phyloP scores from a whole-genome alignment of 2,797 vertebrate genomes.

The Sebastes taczanowskii region DNA sequence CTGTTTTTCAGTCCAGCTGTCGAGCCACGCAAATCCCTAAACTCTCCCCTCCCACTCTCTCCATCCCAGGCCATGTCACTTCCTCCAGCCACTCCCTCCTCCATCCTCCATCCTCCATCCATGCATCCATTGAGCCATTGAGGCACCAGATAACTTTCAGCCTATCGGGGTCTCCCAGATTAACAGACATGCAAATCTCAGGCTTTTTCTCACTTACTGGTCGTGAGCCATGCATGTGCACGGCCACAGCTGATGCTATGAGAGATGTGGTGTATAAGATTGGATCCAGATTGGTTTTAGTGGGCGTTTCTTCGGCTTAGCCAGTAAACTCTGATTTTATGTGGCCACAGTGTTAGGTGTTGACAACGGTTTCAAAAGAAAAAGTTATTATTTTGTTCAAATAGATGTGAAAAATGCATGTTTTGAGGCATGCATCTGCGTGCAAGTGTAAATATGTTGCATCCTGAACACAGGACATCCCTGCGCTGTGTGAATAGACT shows the following conservation, averaged over 20 bases:
- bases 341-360: background rate
- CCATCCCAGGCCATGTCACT: constrained; percentile 74
- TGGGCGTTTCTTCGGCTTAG: constrained; percentile 42
- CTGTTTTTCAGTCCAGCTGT: constrained; percentile 85
- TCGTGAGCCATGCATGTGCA: constrained; percentile 39
- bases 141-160: constrained; percentile 54
- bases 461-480: constrained; percentile 13
- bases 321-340: constrained; percentile 18
- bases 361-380: background rate
- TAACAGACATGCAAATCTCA: constrained; percentile 64
- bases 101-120: constrained; percentile 38
- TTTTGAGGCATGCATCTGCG: background rate
- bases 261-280: constrained; percentile 41
- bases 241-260: constrained; percentile 28
- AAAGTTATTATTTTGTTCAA: background rate
- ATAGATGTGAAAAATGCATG: background rate
- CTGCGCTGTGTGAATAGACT: constrained; percentile 21
- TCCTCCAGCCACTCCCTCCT: constrained; percentile 64
- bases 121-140: constrained; percentile 47
- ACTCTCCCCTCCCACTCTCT: constrained; percentile 74
- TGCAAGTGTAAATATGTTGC: constrained; percentile 4
- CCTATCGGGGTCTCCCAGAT: constrained; percentile 58
- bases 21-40: constrained; percentile 81
- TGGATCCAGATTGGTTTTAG: constrained; percentile 50
- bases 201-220: constrained; percentile 32